Conservation (phyloP, 2,797 vertebrate species). For the Paratrypauchen microcephalus region DNA sequence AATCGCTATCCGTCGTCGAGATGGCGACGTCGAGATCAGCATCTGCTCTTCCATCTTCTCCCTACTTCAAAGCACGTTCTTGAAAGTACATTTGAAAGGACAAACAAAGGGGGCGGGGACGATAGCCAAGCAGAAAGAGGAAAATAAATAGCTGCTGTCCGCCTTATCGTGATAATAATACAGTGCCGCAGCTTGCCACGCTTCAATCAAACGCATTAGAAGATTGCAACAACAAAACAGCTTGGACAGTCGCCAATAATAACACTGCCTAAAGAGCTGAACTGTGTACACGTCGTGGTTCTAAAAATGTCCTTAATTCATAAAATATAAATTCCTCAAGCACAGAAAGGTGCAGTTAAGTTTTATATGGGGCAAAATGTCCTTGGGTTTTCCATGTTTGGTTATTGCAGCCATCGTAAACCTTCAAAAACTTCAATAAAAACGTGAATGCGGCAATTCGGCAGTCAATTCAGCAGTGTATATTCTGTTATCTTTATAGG, state of each 20-base stretch:
- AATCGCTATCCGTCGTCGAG: neutral
- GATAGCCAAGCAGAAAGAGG: neutral
- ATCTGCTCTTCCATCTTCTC: neutral
- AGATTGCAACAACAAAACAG: neutral
- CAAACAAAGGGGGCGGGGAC: neutral
- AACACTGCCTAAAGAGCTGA: neutral
- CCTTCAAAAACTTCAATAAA: neutral
- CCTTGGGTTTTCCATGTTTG: neutral
- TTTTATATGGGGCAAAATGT: conserved; percentile 1
- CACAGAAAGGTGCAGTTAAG: neutral
- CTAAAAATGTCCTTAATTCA: neutral
- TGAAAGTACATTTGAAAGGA: neutral
- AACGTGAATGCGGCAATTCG: neutral
- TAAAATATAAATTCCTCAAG: neutral
- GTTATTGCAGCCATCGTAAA: neutral
- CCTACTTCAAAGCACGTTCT: neutral
- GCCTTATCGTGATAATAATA: conserved; percentile 2
- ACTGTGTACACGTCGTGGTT: neutral
- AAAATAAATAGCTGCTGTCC: conserved; percentile 5
- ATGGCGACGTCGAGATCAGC: no score
- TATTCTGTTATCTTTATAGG: neutral
- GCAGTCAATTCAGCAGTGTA: neutral
- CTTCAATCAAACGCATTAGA: conserved; percentile 5
- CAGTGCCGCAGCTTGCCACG: neutral
- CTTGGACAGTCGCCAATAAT: neutral